Conservation (phyloP, 2,888 invertebrate species). For the Drosophila emarginata region DNA sequence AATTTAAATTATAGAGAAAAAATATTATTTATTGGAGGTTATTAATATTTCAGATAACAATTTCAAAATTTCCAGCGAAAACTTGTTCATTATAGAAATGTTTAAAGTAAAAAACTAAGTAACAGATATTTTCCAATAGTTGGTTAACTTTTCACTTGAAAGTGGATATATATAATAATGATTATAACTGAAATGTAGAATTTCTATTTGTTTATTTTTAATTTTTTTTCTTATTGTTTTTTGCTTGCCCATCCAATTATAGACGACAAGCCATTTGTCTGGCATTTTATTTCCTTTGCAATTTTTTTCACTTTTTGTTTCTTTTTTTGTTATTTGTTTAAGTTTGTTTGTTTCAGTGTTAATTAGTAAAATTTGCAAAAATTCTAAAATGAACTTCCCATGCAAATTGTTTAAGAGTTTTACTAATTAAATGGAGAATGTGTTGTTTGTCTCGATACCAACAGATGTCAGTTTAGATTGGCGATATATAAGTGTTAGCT, state of each 20-base stretch:
- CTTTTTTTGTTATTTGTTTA: background rate
- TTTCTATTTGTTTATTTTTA: slow-evolving; percentile 1
- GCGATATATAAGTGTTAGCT: slow-evolving; percentile 14
- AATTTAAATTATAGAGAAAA: too few relatives aligned
- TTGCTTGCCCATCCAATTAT: slow-evolving; percentile 2
- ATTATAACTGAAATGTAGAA: slow-evolving; percentile 4
- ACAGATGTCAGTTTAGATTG: background rate
- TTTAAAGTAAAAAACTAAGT: background rate
- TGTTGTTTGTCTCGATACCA: background rate
- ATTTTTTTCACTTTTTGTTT: background rate
- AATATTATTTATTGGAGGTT: too few relatives aligned
- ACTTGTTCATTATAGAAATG: too few relatives aligned
- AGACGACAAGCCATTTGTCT: slow-evolving; percentile 1
- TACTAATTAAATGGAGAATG: slow-evolving; percentile 51
- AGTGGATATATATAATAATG: background rate
- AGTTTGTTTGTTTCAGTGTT: background rate
- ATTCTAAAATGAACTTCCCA: slow-evolving; percentile 56
- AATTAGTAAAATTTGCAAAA: background rate
- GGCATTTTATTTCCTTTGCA: slow-evolving; percentile 2
- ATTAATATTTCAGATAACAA: too few relatives aligned
- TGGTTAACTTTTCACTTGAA: background rate
- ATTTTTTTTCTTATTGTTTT: too few relatives aligned
- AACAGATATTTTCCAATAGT: background rate
- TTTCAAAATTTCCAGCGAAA: too few relatives aligned
- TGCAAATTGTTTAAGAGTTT: slow-evolving; percentile 46